Conservation (phyloP, 2,797 vertebrate species). For the Onychomys torridus region DNA sequence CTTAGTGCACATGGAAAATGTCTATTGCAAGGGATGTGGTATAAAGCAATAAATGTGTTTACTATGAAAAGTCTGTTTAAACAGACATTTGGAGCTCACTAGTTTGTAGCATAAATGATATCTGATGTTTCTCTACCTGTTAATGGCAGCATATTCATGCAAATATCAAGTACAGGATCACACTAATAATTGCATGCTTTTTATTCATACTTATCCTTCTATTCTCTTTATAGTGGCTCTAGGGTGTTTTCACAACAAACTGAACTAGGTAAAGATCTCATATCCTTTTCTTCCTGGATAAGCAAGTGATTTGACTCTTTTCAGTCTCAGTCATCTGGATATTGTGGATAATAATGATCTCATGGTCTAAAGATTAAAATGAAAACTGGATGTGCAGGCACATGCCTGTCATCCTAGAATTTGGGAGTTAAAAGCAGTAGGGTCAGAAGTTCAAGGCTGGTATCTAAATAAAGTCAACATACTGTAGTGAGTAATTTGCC, state of each 20-base stretch:
- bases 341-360: neutral
- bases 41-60: neutral
- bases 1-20: neutral
- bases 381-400: neutral
- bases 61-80: neutral
- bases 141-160: neutral
- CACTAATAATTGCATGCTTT: neutral
- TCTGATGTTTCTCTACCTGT: neutral
- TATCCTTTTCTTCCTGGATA: neutral
- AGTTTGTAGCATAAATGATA: conserved; percentile 16
- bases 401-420: neutral
- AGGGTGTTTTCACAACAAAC: neutral
- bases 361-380: conserved; percentile 33
- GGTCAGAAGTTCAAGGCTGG: neutral
- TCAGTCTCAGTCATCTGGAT: neutral
- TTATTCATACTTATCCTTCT: conserved; percentile 3
- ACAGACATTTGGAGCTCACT: neutral
- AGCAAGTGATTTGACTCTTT: conserved; percentile 39
- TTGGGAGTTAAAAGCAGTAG: neutral
- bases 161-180: neutral
- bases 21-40: neutral
- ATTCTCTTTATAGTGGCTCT: neutral
- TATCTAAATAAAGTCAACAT: conserved; percentile 27
- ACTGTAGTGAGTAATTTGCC: neutral
- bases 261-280: neutral